phyloP scores from a whole-genome alignment of 2,113 vertebrate species.

The Sitta europaea region DNA sequence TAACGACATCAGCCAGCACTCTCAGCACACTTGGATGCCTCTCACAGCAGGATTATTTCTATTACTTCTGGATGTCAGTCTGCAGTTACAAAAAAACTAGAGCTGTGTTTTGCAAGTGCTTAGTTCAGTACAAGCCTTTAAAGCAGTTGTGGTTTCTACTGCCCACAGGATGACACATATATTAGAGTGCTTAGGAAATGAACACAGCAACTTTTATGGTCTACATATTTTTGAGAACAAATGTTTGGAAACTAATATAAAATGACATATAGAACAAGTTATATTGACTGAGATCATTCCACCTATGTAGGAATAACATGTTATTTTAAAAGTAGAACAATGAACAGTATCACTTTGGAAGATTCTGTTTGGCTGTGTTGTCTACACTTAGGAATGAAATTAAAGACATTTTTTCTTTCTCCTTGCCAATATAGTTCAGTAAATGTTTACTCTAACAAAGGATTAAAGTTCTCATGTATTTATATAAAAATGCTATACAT shows the following conservation, averaged over 20 bases:
- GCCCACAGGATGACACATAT: background rate
- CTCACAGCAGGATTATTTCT: background rate
- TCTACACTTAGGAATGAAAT: background rate
- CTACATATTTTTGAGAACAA: background rate
- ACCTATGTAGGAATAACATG: background rate
- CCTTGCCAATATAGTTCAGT: background rate
- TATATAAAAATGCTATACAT: background rate
- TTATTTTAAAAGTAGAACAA: background rate
- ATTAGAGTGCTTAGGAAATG: background rate
- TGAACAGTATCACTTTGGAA: background rate
- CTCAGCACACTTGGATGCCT: background rate
- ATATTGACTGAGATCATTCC: background rate
- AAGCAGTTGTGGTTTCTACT: conserved; percentile 1
- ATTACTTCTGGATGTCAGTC: background rate
- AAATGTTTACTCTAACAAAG: background rate
- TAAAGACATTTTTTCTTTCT: background rate
- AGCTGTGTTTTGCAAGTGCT: background rate
- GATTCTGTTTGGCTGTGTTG: background rate
- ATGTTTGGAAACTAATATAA: background rate
- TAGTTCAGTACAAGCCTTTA: background rate
- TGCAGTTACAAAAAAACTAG: background rate
- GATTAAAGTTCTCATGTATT: background rate
- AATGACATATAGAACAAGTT: background rate
- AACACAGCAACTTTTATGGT: background rate
- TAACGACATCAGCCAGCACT: background rate